phyloP scores from a whole-genome alignment of 2,113 vertebrate species.

The Mystacornis crossleyi region DNA sequence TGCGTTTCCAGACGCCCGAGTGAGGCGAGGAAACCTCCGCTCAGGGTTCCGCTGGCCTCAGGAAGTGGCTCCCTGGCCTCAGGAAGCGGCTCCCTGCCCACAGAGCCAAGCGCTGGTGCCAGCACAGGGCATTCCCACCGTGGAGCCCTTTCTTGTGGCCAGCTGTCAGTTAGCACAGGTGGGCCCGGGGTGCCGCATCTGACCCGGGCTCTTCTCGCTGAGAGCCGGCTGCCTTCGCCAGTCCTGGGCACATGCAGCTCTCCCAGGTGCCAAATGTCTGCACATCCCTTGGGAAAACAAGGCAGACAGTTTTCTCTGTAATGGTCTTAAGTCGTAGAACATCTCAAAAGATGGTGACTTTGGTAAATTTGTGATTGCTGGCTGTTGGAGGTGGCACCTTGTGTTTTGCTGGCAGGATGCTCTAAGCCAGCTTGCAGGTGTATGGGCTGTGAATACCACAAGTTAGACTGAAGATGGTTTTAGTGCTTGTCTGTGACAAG shows the following conservation, averaged over 20 bases:
- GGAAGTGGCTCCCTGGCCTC: constrained; percentile 74
- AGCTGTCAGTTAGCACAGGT: constrained; percentile 84
- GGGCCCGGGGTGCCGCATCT: neutral
- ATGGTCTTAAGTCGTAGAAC: neutral
- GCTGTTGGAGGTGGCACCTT: neutral
- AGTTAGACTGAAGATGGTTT: neutral
- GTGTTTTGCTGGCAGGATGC: neutral
- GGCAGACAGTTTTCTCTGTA: neutral
- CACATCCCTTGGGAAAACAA: constrained; percentile 31
- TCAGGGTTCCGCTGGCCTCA: constrained; percentile 38
- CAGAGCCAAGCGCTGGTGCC: constrained; percentile 66
- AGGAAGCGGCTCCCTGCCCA: constrained; percentile 72
- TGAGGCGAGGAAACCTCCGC: neutral
- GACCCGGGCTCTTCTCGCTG: neutral
- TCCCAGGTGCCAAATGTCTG: constrained; percentile 49
- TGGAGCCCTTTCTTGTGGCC: constrained; percentile 76
- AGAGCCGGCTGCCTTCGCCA: neutral
- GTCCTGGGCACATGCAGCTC: neutral
- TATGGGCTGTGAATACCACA: neutral
- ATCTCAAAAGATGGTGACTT: neutral
- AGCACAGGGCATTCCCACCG: constrained; percentile 78
- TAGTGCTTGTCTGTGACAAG: neutral
- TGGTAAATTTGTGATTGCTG: neutral
- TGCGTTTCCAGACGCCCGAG: neutral
- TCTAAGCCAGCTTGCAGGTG: neutral